These are phyloP conservation scores for Adrianichthys oophorus DNA, from an alignment of 2,797 vertebrate genomes.

Conservation along the genomic window DNA sequence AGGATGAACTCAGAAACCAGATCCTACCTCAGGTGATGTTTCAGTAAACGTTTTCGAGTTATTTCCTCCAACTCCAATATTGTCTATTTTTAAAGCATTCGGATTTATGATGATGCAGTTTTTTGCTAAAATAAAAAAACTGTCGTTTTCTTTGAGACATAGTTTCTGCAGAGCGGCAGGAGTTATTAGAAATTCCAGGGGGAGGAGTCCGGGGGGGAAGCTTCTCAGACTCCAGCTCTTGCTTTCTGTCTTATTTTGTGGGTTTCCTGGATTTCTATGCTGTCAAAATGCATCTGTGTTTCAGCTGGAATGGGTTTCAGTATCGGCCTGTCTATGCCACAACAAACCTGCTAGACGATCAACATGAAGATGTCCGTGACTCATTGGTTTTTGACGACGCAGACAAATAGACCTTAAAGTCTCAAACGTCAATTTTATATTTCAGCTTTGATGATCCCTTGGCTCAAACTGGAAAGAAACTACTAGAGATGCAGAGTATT, in stretches of 20 bases:
- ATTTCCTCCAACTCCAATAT: too few relatives aligned
- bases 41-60: too few relatives aligned
- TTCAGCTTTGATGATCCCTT: too few relatives aligned
- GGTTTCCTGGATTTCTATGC: conserved; percentile 22
- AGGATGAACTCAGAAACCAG: conserved; percentile 89
- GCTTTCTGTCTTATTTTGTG: conserved; percentile 32
- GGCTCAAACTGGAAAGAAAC: background rate
- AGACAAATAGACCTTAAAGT: too few relatives aligned
- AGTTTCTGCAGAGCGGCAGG: too few relatives aligned
- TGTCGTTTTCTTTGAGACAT: too few relatives aligned
- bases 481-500: rapidly evolving
- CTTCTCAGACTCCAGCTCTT: conserved; percentile 34
- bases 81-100: too few relatives aligned
- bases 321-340: rapidly evolving
- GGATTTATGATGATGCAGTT: too few relatives aligned
- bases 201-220: background rate
- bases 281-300: background rate
- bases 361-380: rapidly evolving
- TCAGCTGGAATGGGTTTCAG: background rate
- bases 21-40: conserved; percentile 91
- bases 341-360: background rate
- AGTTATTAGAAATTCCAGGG: background rate
- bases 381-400: background rate
- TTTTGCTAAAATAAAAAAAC: too few relatives aligned
- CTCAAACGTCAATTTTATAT: too few relatives aligned